Percentiles rank a stretch among this genome's conserved stretches.
phyloP scores from a whole-genome alignment of 1,140 invertebrate genomes.

The Saccostrea cuccullata region DNA sequence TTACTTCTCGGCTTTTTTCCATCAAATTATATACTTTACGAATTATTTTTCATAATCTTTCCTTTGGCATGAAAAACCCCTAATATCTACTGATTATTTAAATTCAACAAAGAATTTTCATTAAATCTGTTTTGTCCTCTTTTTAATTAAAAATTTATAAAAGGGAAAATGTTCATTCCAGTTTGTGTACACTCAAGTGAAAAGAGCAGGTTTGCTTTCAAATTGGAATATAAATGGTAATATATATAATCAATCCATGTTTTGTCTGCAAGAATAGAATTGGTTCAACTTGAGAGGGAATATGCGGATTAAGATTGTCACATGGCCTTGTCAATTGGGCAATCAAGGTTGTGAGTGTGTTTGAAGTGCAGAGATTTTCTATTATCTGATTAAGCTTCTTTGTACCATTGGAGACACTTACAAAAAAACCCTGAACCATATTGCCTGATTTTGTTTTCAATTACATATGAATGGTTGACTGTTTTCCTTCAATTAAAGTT shows the following conservation, averaged over 20 bases:
- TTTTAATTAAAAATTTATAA: background rate
- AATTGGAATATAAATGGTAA: background rate
- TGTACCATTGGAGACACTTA: slow-evolving; percentile 26
- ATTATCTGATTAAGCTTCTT: slow-evolving; percentile 32
- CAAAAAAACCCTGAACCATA: slow-evolving; percentile 20
- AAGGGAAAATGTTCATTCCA: background rate
- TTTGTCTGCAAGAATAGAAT: background rate
- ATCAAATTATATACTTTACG: background rate
- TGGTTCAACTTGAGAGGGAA: background rate
- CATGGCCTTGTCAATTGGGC: background rate
- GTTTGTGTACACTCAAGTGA: background rate
- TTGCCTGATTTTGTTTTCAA: slow-evolving; percentile 18
- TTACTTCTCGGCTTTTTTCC: background rate
- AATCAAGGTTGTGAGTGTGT: slow-evolving; percentile 26
- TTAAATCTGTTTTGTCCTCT: background rate
- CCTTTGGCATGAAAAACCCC: background rate
- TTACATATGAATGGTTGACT: slow-evolving; percentile 16
- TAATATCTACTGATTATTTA: background rate
- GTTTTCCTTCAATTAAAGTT: slow-evolving; percentile 31
- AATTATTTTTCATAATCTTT: slow-evolving; percentile 23
- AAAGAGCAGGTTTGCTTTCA: background rate
- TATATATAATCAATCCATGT: background rate
- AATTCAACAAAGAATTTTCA: background rate
- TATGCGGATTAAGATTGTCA: background rate
- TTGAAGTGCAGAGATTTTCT: slow-evolving; percentile 24